These are phyloP conservation scores for Sebastes steindachneri DNA, from an alignment of 2,797 vertebrate species.

Conservation along the genomic window DNA sequence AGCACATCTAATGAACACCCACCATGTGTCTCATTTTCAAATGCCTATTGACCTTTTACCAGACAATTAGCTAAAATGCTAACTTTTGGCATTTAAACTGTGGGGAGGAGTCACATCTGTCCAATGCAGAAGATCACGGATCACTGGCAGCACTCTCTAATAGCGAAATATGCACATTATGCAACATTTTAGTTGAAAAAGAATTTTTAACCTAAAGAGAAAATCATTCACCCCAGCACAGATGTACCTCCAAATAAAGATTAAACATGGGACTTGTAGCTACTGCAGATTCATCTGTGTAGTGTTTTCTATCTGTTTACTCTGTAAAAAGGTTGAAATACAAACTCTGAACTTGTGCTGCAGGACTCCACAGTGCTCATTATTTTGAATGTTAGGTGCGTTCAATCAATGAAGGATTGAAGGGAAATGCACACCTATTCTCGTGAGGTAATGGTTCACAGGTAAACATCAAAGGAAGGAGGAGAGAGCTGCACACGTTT, in stretches of 20 bases:
- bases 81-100: constrained; percentile 70
- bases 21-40: constrained; percentile 70
- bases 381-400: neutral
- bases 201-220: neutral
- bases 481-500: neutral
- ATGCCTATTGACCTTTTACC: constrained; percentile 76
- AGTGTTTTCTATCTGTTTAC: neutral
- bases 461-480: neutral
- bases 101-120: constrained; percentile 50
- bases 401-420: constrained; percentile 6
- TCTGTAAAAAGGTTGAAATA: neutral
- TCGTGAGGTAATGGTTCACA: neutral
- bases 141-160: constrained; percentile 1
- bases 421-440: neutral
- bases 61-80: constrained; percentile 73
- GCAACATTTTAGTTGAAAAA: neutral
- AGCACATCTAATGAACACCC: constrained; percentile 68
- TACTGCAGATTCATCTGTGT: neutral
- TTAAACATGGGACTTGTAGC: neutral
- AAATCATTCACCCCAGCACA: neutral
- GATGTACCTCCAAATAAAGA: neutral
- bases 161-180: constrained; percentile 14
- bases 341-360: neutral
- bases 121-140: constrained; percentile 22
- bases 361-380: neutral